A percentile compares a stretch with the other conserved stretches of the same genome.
Conservation (phyloP, 2,113 vertebrate genomes). For the Rostratula benghalensis region DNA sequence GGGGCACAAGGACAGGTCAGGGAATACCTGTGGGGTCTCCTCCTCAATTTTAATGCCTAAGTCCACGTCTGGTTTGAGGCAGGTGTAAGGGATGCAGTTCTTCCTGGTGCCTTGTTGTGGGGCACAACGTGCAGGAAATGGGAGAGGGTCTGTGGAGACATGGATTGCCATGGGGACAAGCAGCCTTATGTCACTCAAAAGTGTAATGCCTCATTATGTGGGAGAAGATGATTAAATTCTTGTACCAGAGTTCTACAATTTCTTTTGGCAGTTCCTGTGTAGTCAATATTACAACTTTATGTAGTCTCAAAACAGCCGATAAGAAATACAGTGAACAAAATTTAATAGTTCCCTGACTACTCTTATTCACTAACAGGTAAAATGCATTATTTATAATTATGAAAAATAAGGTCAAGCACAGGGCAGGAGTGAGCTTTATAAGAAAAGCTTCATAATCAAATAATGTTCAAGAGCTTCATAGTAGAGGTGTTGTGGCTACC, state of each 20-base stretch:
- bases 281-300: not conserved
- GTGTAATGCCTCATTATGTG: rapidly evolving
- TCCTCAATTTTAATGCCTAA: not conserved
- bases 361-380: not conserved
- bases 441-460: not conserved
- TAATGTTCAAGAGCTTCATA: not conserved
- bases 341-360: not conserved
- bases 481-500: not conserved
- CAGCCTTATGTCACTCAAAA: not conserved
- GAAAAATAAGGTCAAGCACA: not conserved
- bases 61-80: not conserved
- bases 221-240: not conserved
- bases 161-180: not conserved
- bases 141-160: not conserved
- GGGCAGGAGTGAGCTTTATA: not conserved
- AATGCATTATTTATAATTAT: not conserved
- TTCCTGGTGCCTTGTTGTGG: not conserved
- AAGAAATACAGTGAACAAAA: not conserved
- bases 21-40: rapidly evolving
- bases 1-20: not conserved
- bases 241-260: not conserved
- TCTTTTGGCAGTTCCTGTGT: not conserved
- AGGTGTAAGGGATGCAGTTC: not conserved
- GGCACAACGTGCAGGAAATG: not conserved
- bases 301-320: not conserved